These are phyloP conservation scores for Philonicus albiceps DNA, from an alignment of 2,888 invertebrate species.

Conservation along the genomic window DNA sequence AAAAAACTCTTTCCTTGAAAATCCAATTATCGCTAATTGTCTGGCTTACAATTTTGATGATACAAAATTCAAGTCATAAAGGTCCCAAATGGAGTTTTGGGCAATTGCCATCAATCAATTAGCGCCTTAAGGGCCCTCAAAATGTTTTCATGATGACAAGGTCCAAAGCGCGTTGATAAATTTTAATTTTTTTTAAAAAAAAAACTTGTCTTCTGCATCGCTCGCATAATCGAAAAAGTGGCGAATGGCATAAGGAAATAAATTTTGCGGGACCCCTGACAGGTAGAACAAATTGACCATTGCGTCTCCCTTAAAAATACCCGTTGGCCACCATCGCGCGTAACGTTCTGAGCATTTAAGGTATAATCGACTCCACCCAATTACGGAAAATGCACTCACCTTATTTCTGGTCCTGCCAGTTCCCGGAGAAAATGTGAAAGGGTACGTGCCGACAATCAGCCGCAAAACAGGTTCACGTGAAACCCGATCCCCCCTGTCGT, in stretches of 20 bases:
- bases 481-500: constrained; percentile 1
- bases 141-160: not conserved
- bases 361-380: constrained; percentile 33
- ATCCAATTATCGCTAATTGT: not conserved
- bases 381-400: constrained; percentile 16
- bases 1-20: not conserved
- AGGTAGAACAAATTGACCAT: constrained; percentile 38
- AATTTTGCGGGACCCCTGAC: constrained; percentile 3
- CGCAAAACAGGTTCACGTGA: constrained; percentile 33
- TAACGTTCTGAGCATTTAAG: not conserved
- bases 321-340: not conserved
- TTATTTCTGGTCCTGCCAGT: not conserved
- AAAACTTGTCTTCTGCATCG: not conserved
- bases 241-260: constrained; percentile 11
- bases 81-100: not conserved
- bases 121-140: not conserved
- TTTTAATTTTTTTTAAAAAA: not conserved
- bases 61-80: not conserved
- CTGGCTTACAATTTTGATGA: not conserved
- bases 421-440: not conserved
- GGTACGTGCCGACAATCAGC: not conserved
- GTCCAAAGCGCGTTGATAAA: not conserved
- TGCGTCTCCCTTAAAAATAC: constrained; percentile 2
- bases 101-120: not conserved
- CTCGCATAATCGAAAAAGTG: not conserved